Conservation (phyloP, 2,797 vertebrate genomes). For the Pseudomugil tenellus region DNA sequence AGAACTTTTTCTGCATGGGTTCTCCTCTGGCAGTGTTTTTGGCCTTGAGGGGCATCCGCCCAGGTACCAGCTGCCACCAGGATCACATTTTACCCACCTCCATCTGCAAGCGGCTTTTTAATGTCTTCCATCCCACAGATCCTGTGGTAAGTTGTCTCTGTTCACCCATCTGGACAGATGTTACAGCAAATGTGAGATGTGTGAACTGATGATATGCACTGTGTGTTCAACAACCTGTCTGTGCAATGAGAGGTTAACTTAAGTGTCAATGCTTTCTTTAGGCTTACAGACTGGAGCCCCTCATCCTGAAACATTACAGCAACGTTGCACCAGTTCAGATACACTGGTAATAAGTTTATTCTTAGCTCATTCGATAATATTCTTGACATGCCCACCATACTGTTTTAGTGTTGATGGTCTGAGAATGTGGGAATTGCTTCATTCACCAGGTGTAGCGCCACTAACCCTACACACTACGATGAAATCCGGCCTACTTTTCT, state of each 20-base stretch:
- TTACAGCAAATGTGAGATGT: neutral
- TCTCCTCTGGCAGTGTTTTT: constrained; percentile 97
- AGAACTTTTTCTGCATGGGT: constrained; percentile 99
- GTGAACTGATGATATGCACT: neutral
- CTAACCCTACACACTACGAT: constrained; percentile 89
- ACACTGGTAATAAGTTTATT: constrained; percentile 86
- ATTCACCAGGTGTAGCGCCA: constrained; percentile 85
- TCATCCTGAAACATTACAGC: constrained; percentile 97
- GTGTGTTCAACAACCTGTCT: neutral
- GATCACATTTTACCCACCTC: constrained; percentile 94
- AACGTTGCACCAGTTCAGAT: constrained; percentile 96
- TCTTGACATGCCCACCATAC: neutral
- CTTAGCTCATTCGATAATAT: neutral
- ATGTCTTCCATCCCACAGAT: constrained; percentile 98
- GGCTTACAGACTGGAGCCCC: constrained; percentile 97
- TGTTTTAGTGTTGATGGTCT: neutral
- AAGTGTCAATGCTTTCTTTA: constrained; percentile 58
- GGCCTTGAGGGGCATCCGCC: constrained; percentile 94
- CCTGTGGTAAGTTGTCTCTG: constrained; percentile 90
- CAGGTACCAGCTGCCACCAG: constrained; percentile 90
- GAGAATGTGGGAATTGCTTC: constrained; percentile 1
- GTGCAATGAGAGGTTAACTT: neutral
- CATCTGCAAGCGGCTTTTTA: constrained; percentile 92
- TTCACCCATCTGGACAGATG: neutral
- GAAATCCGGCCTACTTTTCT: constrained; percentile 91